phyloP scores from a whole-genome alignment of 1,140 invertebrate genomes.

The Drosophila mojavensis region DNA sequence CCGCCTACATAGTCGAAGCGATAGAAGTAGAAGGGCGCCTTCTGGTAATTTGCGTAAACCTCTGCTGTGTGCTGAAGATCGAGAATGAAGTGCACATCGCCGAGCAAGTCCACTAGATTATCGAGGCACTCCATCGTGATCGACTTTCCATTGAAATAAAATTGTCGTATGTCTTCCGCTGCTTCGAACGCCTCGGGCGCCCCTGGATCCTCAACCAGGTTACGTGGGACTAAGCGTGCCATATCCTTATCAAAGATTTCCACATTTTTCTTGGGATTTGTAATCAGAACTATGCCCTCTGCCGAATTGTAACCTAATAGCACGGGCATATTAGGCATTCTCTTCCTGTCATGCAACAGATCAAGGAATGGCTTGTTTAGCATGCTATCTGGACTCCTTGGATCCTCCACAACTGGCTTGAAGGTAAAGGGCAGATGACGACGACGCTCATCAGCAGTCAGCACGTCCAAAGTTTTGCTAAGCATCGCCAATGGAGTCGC shows the following conservation, averaged over 20 bases:
- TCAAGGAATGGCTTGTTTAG: slow-evolving; percentile 55
- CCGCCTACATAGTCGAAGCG: slow-evolving; percentile 86
- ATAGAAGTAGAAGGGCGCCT: slow-evolving; percentile 81
- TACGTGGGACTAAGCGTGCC: slow-evolving; percentile 54
- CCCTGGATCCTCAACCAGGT: slow-evolving; percentile 44
- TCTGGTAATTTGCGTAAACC: slow-evolving; percentile 60
- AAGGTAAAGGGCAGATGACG: slow-evolving; percentile 67
- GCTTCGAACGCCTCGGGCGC: slow-evolving; percentile 32
- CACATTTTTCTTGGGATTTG: slow-evolving; percentile 50
- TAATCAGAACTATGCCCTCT: slow-evolving; percentile 66
- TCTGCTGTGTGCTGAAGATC: slow-evolving; percentile 64
- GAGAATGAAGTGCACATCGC: slow-evolving; percentile 69
- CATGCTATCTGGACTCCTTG: slow-evolving; percentile 59
- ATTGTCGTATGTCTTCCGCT: slow-evolving; percentile 61
- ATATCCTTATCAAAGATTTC: slow-evolving; percentile 61
- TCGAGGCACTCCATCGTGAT: slow-evolving; percentile 35
- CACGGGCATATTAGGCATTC: slow-evolving; percentile 49
- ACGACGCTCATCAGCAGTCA: slow-evolving; percentile 68
- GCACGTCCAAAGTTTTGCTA: slow-evolving; percentile 44
- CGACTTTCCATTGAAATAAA: slow-evolving; percentile 66
- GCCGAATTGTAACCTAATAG: slow-evolving; percentile 73
- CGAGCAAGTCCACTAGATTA: slow-evolving; percentile 59
- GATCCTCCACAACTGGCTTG: slow-evolving; percentile 70
- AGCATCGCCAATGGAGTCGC: slow-evolving; percentile 43
- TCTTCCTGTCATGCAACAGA: slow-evolving; percentile 51